Evolutionary conservation across 2,888 invertebrate genomes (phyloP).

Genomic region (Lottia scabra): DNA sequence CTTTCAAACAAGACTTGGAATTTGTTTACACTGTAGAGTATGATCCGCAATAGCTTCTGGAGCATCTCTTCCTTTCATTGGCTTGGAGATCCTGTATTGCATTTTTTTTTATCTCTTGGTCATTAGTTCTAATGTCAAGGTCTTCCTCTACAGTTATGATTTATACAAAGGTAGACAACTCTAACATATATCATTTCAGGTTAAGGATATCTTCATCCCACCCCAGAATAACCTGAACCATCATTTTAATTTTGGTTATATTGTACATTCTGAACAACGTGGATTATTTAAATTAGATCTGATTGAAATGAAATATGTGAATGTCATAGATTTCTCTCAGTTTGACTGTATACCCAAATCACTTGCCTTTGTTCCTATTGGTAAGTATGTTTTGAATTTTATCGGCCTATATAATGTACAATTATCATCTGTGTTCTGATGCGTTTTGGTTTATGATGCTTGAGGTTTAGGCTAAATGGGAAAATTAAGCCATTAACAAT

Average conservation of each 20-base stretch:
- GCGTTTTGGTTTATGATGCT: too few species aligned
- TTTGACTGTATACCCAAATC: conserved; percentile 81
- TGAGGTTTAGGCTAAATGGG: too few species aligned
- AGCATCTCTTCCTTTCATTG: not conserved
- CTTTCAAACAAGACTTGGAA: too few species aligned
- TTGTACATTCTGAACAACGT: conserved; percentile 79
- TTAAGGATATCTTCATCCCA: conserved; percentile 68
- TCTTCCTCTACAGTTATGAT: too few species aligned
- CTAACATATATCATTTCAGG: conserved; percentile 45
- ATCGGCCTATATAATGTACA: too few species aligned
- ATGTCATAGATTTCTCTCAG: conserved; percentile 79
- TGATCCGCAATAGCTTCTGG: too few species aligned
- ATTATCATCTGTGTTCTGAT: not conserved
- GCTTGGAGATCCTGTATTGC: too few species aligned
- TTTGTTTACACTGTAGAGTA: too few species aligned
- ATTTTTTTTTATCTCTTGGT: too few species aligned
- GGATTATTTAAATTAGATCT: conserved; percentile 81
- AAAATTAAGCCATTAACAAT: too few species aligned
- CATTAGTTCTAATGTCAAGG: too few species aligned
- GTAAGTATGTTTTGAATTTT: conserved; percentile 72
- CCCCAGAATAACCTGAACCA: conserved; percentile 71
- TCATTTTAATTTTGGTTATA: conserved; percentile 80
- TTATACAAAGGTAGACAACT: not conserved
- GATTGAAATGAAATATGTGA: conserved; percentile 78
- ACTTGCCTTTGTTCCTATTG: conserved; percentile 79